Evolutionary conservation across 1,140 invertebrate genomes (phyloP).

Genomic region (Hyposmocoma kahamanoa): DNA sequence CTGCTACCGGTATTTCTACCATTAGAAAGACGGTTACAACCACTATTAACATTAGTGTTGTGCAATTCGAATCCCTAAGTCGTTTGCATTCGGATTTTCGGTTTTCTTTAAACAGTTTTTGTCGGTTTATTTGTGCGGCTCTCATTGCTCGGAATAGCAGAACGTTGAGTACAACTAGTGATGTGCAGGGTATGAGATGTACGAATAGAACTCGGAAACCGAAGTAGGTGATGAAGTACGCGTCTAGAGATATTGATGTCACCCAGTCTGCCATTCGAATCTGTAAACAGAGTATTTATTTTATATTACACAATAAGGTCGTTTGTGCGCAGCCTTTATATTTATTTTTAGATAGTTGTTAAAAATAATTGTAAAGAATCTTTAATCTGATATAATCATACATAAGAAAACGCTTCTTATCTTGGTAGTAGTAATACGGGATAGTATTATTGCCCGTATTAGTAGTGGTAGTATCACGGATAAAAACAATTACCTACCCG

Average conservation of each 20-base stretch:
- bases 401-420: no score
- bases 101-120: conserved; percentile 89
- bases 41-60: conserved; percentile 95
- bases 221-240: conserved; percentile 88
- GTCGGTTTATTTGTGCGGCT: conserved; percentile 85
- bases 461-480: no score
- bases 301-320: no score
- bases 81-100: conserved; percentile 89
- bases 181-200: conserved; percentile 90
- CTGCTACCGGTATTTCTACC: conserved; percentile 92
- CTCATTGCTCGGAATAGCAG: conserved; percentile 90
- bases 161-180: conserved; percentile 91
- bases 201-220: conserved; percentile 93
- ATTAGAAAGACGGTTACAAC: conserved; percentile 93
- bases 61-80: conserved; percentile 90
- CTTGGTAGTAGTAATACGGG: no score
- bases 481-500: no score
- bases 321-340: no score
- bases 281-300: no score
- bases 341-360: no score
- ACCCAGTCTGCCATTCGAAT: conserved; percentile 79
- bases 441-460: no score
- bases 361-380: no score
- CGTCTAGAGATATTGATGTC: conserved; percentile 76
- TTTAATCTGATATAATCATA: no score